A percentile compares a stretch with the other conserved stretches of the same genome.
These are phyloP conservation scores for Tetheella fluctuosa DNA, from an alignment of 2,888 invertebrate species.

Conservation along the genomic window DNA sequence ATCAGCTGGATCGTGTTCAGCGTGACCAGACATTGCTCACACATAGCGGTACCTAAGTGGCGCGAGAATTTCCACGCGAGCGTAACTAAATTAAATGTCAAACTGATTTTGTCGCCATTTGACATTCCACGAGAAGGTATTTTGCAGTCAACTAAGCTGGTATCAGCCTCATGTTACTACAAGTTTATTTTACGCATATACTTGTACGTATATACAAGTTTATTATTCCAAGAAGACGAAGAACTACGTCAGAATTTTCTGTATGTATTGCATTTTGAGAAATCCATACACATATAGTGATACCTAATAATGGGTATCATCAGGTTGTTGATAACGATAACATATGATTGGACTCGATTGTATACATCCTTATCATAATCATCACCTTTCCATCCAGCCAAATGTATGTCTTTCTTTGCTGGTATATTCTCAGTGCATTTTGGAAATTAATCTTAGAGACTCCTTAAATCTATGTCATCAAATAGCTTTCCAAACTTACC, in stretches of 20 bases:
- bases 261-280: too few species aligned
- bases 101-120: slow-evolving; percentile 9
- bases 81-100: slow-evolving; percentile 9
- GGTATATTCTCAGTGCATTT: too few species aligned
- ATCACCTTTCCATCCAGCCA: too few species aligned
- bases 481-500: slow-evolving; percentile 82
- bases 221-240: not conserved
- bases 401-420: too few species aligned
- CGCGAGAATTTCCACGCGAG: slow-evolving; percentile 8
- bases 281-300: too few species aligned
- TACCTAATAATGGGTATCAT: too few species aligned
- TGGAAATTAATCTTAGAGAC: too few species aligned
- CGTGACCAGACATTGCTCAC: slow-evolving; percentile 5
- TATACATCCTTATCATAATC: too few species aligned
- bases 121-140: slow-evolving; percentile 9
- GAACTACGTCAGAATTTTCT: too few species aligned
- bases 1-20: not conserved
- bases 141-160: slow-evolving; percentile 5
- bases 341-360: too few species aligned
- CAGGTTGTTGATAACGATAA: too few species aligned
- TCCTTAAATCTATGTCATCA: not conserved
- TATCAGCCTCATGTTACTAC: slow-evolving; percentile 3
- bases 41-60: slow-evolving; percentile 3
- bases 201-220: not conserved
- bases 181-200: slow-evolving; percentile 16